A percentile compares a stretch with the other conserved stretches of the same genome.
Conservation (phyloP, 2,113 vertebrate species). For the Hiodon tergisus region DNA sequence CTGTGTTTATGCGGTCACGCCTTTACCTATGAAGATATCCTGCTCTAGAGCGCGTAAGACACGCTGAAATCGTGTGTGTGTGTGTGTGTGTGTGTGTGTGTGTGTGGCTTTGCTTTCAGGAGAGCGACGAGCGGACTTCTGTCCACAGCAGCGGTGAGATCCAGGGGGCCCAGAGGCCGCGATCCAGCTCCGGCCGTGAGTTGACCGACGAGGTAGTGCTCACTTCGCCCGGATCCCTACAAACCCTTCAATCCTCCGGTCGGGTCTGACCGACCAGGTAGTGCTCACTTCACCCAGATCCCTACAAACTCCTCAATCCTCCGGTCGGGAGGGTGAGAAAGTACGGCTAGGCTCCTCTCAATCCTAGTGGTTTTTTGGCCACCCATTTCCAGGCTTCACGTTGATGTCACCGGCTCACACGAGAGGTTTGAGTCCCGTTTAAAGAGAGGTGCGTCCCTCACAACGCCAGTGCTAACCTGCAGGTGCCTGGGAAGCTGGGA, state of each 20-base stretch:
- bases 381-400: too few relatives aligned
- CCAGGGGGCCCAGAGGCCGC: conserved; percentile 84
- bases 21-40: not conserved
- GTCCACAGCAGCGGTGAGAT: conserved; percentile 59
- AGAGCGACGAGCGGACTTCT: conserved; percentile 75
- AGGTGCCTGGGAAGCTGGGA: too few relatives aligned
- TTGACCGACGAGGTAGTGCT: conserved; percentile 88
- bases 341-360: too few relatives aligned
- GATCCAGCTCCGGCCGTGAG: conserved; percentile 93
- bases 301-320: not conserved
- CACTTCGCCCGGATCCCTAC: too few relatives aligned
- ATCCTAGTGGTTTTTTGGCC: too few relatives aligned
- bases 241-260: not conserved
- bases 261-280: not conserved
- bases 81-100: not conserved
- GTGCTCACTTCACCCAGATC: not conserved
- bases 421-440: too few relatives aligned
- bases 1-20: too few relatives aligned
- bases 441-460: too few relatives aligned
- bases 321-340: too few relatives aligned
- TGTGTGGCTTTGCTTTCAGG: conserved; percentile 58
- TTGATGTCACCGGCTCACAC: too few relatives aligned
- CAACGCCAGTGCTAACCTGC: too few relatives aligned
- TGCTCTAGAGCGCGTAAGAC: not conserved
- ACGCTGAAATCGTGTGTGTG: not conserved